Percentiles rank a stretch among this genome's conserved stretches.
Evolutionary conservation across 2,113 vertebrate genomes (phyloP).

Genomic region (Upupa epops): DNA sequence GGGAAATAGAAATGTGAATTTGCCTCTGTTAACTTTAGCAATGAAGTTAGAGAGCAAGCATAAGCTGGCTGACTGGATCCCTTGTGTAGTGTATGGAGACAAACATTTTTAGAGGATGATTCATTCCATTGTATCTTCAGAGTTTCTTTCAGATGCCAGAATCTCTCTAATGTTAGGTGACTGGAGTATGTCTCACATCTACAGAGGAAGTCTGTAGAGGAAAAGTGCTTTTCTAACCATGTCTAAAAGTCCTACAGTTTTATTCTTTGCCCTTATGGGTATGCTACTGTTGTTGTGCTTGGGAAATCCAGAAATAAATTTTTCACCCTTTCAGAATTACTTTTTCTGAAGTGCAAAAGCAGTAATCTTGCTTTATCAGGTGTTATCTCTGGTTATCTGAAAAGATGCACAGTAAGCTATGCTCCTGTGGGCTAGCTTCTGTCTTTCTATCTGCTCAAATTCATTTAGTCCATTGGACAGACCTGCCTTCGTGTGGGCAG

Average conservation of each 20-base stretch:
- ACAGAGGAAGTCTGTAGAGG: not conserved
- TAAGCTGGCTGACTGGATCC: not conserved
- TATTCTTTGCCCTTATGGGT: not conserved
- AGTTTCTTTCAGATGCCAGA: not conserved
- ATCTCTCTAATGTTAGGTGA: not conserved
- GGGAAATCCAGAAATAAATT: not conserved
- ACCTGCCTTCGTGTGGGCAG: not conserved
- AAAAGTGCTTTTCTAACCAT: not conserved
- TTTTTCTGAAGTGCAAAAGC: not conserved
- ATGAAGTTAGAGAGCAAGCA: not conserved
- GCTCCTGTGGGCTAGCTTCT: not conserved
- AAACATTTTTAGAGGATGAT: not conserved
- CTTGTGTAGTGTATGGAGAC: not conserved
- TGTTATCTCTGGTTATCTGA: not conserved
- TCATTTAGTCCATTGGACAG: not conserved
- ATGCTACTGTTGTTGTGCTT: not conserved
- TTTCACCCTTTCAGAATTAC: not conserved
- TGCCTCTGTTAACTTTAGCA: not conserved
- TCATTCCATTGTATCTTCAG: not conserved
- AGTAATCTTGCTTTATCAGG: not conserved
- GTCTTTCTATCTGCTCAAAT: not conserved
- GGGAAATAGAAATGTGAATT: not conserved
- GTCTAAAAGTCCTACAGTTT: not conserved
- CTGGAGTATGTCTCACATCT: not conserved
- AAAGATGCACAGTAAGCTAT: not conserved